Evolutionary conservation across 1,140 invertebrate genomes (phyloP).

Genomic region (Matsumurasca onukii): DNA sequence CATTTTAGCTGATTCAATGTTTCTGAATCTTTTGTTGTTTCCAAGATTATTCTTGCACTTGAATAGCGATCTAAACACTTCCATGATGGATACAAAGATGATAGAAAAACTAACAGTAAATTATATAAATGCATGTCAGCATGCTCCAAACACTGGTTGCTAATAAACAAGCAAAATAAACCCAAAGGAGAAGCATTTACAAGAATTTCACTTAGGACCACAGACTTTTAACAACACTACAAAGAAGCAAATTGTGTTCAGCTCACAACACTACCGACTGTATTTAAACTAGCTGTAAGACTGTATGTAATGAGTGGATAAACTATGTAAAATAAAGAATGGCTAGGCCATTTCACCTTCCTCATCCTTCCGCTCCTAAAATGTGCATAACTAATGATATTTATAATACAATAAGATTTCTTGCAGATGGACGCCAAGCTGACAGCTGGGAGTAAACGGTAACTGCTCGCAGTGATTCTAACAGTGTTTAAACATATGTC

Average conservation of each 20-base stretch:
- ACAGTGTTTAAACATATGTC: constrained; percentile 7
- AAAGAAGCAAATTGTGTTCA: too few species aligned
- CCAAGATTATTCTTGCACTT: constrained; percentile 20
- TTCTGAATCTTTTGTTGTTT: constrained; percentile 19
- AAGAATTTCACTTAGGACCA: too few species aligned
- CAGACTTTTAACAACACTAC: too few species aligned
- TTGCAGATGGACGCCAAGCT: constrained; percentile 29
- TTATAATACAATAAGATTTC: constrained; percentile 32
- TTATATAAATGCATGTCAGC: constrained; percentile 17
- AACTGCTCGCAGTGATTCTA: constrained; percentile 12
- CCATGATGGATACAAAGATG: neutral
- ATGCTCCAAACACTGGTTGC: constrained; percentile 9
- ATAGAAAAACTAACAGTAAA: neutral
- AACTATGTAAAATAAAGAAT: constrained; percentile 14
- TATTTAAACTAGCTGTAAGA: neutral
- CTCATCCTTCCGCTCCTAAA: constrained; percentile 10
- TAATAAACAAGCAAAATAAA: neutral
- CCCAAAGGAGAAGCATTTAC: too few species aligned
- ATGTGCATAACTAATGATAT: constrained; percentile 34
- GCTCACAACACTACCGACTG: too few species aligned
- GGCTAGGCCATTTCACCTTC: neutral
- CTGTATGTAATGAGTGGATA: constrained; percentile 1
- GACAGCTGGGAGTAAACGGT: constrained; percentile 9
- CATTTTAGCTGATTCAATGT: constrained; percentile 20
- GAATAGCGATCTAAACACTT: constrained; percentile 3